These are phyloP conservation scores for Sebastes melanostomus DNA, from an alignment of 2,797 vertebrate species.

Conservation along the genomic window DNA sequence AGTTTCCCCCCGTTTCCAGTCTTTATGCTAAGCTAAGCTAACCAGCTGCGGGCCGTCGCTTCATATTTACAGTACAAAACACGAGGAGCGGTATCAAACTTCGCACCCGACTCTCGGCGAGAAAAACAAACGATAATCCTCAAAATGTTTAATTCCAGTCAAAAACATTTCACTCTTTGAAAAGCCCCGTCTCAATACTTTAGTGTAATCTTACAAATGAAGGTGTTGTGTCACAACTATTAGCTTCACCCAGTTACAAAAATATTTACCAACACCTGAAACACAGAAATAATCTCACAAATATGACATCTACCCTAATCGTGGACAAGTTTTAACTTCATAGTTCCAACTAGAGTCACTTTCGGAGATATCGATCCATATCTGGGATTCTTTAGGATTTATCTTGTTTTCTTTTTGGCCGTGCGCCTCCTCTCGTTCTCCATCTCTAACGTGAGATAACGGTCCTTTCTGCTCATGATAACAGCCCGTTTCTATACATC, in stretches of 20 bases:
- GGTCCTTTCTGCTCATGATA: not conserved
- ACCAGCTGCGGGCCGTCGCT: not conserved
- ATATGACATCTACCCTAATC: constrained; percentile 31
- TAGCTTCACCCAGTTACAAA: constrained; percentile 39
- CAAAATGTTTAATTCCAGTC: constrained; percentile 25
- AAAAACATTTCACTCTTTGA: constrained; percentile 32
- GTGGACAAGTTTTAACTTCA: constrained; percentile 9
- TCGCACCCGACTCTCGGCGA: not conserved
- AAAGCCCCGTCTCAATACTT: constrained; percentile 51
- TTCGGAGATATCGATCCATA: constrained; percentile 6
- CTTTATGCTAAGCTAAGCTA: not conserved
- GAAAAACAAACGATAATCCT: not conserved
- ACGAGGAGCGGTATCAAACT: not conserved
- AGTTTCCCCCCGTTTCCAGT: not conserved
- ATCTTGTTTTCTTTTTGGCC: constrained; percentile 13
- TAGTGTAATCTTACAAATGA: constrained; percentile 49
- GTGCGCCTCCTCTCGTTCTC: not conserved
- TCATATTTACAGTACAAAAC: not conserved
- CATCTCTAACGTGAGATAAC: not conserved
- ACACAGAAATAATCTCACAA: constrained; percentile 50
- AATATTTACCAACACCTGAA: constrained; percentile 60
- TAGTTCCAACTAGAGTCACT: constrained; percentile 11
- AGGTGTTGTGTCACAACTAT: constrained; percentile 21
- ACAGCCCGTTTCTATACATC: constrained; percentile 15
- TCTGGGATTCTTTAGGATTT: constrained; percentile 9